phyloP scores from a whole-genome alignment of 2,797 vertebrate genomes.

The Bovichtus variegatus region DNA sequence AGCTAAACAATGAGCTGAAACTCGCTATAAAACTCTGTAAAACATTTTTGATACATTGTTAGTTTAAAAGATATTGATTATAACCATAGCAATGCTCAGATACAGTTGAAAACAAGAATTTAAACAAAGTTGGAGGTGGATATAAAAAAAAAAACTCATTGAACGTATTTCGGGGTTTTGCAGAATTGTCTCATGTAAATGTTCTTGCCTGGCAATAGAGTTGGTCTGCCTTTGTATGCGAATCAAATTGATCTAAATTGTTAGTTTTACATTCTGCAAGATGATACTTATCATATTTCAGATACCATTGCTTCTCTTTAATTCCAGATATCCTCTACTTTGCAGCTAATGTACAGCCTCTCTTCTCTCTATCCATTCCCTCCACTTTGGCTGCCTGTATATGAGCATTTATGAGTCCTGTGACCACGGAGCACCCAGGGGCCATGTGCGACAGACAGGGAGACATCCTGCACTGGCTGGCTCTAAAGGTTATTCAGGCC shows the following conservation, averaged over 20 bases:
- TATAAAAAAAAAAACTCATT: not conserved
- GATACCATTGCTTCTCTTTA: conserved; percentile 7
- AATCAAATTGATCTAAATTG: not conserved
- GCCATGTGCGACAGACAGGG: conserved; percentile 53
- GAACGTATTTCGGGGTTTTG: not conserved
- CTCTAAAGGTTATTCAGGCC: conserved; percentile 82
- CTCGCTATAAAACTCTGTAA: not conserved
- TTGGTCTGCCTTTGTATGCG: not conserved
- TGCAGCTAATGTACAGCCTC: conserved; percentile 3
- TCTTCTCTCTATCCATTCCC: conserved; percentile 22
- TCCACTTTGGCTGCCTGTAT: conserved; percentile 28
- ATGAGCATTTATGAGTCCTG: conserved; percentile 76
- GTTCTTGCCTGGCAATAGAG: not conserved
- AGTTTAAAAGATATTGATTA: not conserved
- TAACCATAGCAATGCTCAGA: too few species aligned
- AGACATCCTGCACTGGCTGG: conserved; percentile 76
- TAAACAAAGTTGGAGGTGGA: not conserved
- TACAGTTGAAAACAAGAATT: not conserved
- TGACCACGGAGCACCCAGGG: conserved; percentile 51
- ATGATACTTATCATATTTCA: not conserved
- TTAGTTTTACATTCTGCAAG: not conserved
- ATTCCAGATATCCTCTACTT: conserved; percentile 3
- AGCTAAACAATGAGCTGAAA: not conserved
- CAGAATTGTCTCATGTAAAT: not conserved
- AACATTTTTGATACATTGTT: not conserved